Conservation (phyloP, 2,888 invertebrate genomes). For the Euphydryas editha region DNA sequence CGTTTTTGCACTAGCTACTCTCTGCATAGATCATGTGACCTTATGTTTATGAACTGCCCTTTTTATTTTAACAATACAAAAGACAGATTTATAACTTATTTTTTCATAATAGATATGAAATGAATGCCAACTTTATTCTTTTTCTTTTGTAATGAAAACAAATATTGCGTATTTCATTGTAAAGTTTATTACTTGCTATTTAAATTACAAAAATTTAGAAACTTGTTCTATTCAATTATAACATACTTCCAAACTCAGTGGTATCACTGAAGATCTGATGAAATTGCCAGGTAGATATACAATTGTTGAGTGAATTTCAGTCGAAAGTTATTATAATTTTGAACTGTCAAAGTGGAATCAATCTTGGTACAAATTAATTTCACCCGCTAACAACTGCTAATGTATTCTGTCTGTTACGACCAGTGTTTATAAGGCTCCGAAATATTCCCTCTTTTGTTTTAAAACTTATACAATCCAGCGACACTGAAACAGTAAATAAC, state of each 20-base stretch:
- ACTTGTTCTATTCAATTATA: neutral
- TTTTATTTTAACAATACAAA: too few relatives aligned
- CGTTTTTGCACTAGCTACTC: neutral
- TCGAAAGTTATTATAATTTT: slow-evolving; percentile 5
- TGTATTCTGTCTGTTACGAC: slow-evolving; percentile 22
- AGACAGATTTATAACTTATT: too few relatives aligned
- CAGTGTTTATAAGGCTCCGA: slow-evolving; percentile 28
- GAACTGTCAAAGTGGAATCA: neutral
- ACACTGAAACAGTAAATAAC: slow-evolving; percentile 54
- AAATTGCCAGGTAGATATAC: too few relatives aligned
- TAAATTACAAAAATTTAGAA: neutral
- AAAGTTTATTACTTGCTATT: too few relatives aligned
- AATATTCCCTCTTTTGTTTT: slow-evolving; percentile 40
- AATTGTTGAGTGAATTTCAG: neutral
- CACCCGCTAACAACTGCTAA: slow-evolving; percentile 23
- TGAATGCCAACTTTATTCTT: too few relatives aligned
- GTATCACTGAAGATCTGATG: too few relatives aligned
- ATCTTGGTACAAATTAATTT: slow-evolving; percentile 16
- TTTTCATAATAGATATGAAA: neutral
- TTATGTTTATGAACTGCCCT: neutral
- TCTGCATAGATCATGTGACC: neutral
- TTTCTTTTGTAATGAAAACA: too few relatives aligned
- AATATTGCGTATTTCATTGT: too few relatives aligned
- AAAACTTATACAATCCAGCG: slow-evolving; percentile 52
- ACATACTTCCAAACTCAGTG: too few relatives aligned